Evolutionary conservation across 1,140 invertebrate genomes (phyloP).

Genomic region (Ylistrum balloti): DNA sequence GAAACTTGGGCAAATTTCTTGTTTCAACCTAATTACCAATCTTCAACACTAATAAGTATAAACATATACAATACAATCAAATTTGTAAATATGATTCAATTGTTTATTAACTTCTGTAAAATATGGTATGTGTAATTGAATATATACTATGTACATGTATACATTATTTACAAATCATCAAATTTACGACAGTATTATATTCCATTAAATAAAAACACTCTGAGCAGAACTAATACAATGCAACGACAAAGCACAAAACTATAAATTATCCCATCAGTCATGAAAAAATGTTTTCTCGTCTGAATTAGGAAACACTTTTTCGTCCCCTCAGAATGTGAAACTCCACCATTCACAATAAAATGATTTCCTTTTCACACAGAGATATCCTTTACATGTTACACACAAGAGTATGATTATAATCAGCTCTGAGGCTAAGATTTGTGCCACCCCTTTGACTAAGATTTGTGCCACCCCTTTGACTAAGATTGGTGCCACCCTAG

Average conservation of each 20-base stretch:
- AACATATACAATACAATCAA: conserved; percentile 13
- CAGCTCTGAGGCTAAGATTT: too few relatives aligned
- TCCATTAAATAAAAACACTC: neutral
- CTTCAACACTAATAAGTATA: neutral
- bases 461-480: too few relatives aligned
- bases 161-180: conserved; percentile 28
- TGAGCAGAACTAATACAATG: neutral
- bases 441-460: too few relatives aligned
- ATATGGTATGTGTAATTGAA: too few relatives aligned
- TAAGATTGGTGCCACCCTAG: too few relatives aligned
- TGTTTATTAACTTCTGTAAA: neutral
- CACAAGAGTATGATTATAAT: too few relatives aligned
- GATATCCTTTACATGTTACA: too few relatives aligned
- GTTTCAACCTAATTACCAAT: neutral
- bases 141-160: conserved; percentile 9
- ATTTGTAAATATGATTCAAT: neutral
- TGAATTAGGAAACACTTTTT: too few relatives aligned
- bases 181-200: neutral
- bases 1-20: neutral
- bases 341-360: too few relatives aligned
- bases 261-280: neutral
- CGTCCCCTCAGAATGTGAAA: too few relatives aligned
- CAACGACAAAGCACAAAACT: neutral
- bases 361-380: too few relatives aligned
- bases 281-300: too few relatives aligned